Evolutionary conservation across 2,888 invertebrate species (phyloP).

Genomic region (Cenopis cana): DNA sequence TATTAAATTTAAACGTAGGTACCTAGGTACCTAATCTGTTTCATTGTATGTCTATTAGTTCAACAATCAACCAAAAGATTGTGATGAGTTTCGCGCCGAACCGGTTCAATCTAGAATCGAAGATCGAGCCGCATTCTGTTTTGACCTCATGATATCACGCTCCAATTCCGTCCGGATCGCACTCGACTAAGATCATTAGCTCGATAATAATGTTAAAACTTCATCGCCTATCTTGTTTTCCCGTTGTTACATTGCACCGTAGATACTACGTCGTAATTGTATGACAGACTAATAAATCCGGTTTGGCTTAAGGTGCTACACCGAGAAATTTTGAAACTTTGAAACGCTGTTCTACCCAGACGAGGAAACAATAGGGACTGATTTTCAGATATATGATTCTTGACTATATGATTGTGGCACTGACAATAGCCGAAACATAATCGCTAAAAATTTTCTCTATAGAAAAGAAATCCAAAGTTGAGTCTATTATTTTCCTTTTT

Average conservation of each 20-base stretch:
- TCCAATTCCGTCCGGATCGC: slow-evolving; percentile 63
- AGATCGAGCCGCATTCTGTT: slow-evolving; percentile 45
- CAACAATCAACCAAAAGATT: not conserved
- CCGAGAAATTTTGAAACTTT: too few relatives aligned
- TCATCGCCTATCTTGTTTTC: slow-evolving; percentile 23
- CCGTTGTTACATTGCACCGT: not conserved
- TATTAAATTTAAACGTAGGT: not conserved
- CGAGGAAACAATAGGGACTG: too few relatives aligned
- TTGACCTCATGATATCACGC: slow-evolving; percentile 56
- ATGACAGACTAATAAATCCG: not conserved
- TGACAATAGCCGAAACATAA: too few relatives aligned
- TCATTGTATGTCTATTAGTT: slow-evolving; percentile 3
- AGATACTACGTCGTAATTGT: not conserved
- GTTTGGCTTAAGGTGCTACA: too few relatives aligned
- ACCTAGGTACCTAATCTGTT: too few relatives aligned
- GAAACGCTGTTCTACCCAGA: too few relatives aligned
- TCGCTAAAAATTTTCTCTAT: too few relatives aligned
- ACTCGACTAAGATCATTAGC: slow-evolving; percentile 51
- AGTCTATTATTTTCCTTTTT: too few relatives aligned
- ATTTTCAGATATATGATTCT: too few relatives aligned
- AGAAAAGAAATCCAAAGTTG: too few relatives aligned
- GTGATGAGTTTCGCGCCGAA: slow-evolving; percentile 1
- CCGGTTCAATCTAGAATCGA: slow-evolving; percentile 24
- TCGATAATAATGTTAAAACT: slow-evolving; percentile 17
- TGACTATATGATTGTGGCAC: too few relatives aligned